phyloP scores from a whole-genome alignment of 2,797 vertebrate species.

The Pangasius djambal region DNA sequence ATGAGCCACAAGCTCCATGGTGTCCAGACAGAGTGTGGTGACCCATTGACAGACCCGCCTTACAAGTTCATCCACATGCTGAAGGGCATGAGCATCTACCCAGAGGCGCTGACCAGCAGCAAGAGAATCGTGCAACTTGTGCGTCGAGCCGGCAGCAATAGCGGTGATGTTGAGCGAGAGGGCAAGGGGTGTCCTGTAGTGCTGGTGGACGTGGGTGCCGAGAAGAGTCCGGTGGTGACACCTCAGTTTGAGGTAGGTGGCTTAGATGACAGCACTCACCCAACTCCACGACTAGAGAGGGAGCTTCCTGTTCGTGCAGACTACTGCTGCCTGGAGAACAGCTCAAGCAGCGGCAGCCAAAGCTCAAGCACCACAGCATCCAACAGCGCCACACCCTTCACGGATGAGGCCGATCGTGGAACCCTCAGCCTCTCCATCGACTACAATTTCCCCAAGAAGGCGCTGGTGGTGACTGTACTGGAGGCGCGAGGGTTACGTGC shows the following conservation, averaged over 20 bases:
- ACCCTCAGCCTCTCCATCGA: constrained; percentile 89
- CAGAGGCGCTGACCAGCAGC: constrained; percentile 89
- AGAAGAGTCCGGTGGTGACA: constrained; percentile 69
- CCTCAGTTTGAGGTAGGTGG: constrained; percentile 73
- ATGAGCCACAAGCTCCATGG: constrained; percentile 80
- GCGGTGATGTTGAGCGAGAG: constrained; percentile 13
- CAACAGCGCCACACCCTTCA: constrained; percentile 85
- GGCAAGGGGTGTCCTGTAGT: constrained; percentile 61
- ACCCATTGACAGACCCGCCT: constrained; percentile 74
- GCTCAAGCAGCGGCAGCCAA: constrained; percentile 78
- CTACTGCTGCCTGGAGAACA: constrained; percentile 84
- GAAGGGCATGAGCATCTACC: constrained; percentile 97
- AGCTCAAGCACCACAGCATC: constrained; percentile 76
- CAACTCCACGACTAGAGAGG: constrained; percentile 63
- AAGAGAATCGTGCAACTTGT: constrained; percentile 84
- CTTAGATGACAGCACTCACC: constrained; percentile 61
- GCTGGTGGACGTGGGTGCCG: constrained; percentile 74
- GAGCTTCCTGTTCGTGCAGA: constrained; percentile 82
- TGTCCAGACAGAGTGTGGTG: constrained; percentile 69
- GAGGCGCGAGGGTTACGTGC: constrained; percentile 89
- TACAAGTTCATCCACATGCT: constrained; percentile 98
- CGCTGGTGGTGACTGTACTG: constrained; percentile 91
- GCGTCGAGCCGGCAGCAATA: constrained; percentile 54
- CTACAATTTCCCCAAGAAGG: constrained; percentile 98
- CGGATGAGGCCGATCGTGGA: constrained; percentile 79